Evolutionary conservation across 2,797 vertebrate genomes (phyloP).

Genomic region (Hafferia zeledoni): DNA sequence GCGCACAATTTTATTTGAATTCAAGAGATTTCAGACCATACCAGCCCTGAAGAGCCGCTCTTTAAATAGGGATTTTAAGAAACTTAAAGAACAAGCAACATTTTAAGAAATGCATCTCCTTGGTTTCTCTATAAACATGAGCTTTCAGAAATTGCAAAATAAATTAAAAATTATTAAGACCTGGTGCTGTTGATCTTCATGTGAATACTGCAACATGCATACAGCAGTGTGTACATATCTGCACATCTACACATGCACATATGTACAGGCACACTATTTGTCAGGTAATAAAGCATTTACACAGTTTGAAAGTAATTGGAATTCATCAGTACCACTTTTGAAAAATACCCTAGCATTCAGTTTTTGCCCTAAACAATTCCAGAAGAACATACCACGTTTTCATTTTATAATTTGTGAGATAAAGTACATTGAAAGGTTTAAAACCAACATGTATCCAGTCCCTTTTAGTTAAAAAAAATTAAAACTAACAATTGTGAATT

Average conservation of each 20-base stretch:
- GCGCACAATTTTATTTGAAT: not conserved
- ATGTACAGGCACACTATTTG: not conserved
- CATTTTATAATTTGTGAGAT: not conserved
- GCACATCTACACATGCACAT: not conserved
- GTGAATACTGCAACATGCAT: not conserved
- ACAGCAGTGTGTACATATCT: not conserved
- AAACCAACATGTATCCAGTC: not conserved
- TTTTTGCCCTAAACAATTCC: not conserved
- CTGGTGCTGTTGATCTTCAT: not conserved
- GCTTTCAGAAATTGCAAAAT: not conserved
- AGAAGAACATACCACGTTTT: not conserved
- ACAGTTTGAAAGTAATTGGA: conserved; percentile 4
- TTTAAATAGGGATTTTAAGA: not conserved
- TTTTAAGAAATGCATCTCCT: not conserved
- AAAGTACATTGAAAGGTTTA: not conserved
- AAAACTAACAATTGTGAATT: not conserved
- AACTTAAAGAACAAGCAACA: not conserved
- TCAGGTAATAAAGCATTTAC: not conserved
- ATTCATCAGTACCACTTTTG: not conserved
- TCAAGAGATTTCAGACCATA: not conserved
- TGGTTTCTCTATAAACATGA: not conserved
- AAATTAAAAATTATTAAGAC: not conserved
- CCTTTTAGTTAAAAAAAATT: not conserved
- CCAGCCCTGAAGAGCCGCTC: not conserved
- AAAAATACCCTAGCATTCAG: not conserved